phyloP scores from a whole-genome alignment of 2,888 invertebrate genomes.

The Busseola fusca region DNA sequence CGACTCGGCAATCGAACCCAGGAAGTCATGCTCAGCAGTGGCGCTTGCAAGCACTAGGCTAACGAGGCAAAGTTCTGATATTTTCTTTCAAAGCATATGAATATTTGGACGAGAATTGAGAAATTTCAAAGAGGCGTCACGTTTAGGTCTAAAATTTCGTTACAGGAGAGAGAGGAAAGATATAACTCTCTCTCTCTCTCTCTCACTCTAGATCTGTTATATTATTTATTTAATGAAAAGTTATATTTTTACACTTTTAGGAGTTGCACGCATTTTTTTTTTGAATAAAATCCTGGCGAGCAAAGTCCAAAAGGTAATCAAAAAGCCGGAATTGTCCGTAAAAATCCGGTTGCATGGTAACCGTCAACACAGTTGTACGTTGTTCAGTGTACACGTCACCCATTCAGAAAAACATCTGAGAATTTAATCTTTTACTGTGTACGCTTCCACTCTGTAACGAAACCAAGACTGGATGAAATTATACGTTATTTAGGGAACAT shows the following conservation, averaged over 20 bases:
- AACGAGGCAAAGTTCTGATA: not conserved
- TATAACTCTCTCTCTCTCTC: too few relatives aligned
- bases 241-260: too few relatives aligned
- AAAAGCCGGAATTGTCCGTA: not conserved
- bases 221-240: too few relatives aligned
- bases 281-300: not conserved
- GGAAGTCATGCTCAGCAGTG: not conserved
- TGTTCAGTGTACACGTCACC: constrained; percentile 8
- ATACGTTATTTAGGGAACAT: constrained; percentile 10
- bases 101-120: too few relatives aligned
- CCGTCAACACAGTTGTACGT: not conserved
- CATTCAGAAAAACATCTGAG: constrained; percentile 20
- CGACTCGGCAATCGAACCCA: not conserved
- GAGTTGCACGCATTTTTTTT: too few relatives aligned
- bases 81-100: too few relatives aligned
- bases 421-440: constrained; percentile 26
- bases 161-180: too few relatives aligned
- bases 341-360: not conserved
- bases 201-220: too few relatives aligned
- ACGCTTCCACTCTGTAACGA: not conserved
- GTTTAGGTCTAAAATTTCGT: too few relatives aligned
- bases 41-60: not conserved
- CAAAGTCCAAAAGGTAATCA: not conserved
- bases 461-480: constrained; percentile 12
- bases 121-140: too few relatives aligned